Conservation (phyloP, 2,888 invertebrate species). For the Ptychoptera albimana region DNA sequence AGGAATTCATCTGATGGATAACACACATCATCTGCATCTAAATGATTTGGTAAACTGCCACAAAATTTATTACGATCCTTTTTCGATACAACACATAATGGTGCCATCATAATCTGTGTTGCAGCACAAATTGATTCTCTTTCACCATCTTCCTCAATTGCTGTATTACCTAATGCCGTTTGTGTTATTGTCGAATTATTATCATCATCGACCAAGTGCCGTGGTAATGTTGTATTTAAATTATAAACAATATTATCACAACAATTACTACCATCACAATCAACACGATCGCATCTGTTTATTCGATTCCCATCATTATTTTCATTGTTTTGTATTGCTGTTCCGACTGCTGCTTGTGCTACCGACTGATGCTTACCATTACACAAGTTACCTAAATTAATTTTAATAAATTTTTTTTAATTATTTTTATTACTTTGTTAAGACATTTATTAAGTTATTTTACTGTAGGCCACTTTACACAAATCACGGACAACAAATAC, state of each 20-base stretch:
- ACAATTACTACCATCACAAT: background rate
- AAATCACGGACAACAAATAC: too few relatives aligned
- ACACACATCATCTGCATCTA: conserved; percentile 11
- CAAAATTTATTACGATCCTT: conserved; percentile 14
- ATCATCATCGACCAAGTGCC: background rate
- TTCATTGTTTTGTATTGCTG: background rate
- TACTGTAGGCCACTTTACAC: too few relatives aligned
- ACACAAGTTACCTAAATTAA: conserved; percentile 4
- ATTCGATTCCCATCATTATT: background rate
- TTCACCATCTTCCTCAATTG: background rate
- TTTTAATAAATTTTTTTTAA: background rate
- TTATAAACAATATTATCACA: background rate
- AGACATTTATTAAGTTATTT: too few relatives aligned
- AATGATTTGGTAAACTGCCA: conserved; percentile 14
- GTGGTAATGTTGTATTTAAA: conserved; percentile 4
- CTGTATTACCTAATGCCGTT: background rate
- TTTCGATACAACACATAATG: conserved; percentile 9
- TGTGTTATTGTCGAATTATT: background rate
- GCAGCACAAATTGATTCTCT: background rate
- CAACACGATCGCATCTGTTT: background rate
- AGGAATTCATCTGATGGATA: background rate
- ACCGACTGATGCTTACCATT: conserved; percentile 4
- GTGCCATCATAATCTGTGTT: conserved; percentile 9
- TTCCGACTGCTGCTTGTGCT: background rate
- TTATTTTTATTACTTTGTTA: background rate